Percentiles rank a stretch among this genome's conserved stretches.
Evolutionary conservation across 2,797 vertebrate species (phyloP).

Genomic region (Chromobotia macracanthus): DNA sequence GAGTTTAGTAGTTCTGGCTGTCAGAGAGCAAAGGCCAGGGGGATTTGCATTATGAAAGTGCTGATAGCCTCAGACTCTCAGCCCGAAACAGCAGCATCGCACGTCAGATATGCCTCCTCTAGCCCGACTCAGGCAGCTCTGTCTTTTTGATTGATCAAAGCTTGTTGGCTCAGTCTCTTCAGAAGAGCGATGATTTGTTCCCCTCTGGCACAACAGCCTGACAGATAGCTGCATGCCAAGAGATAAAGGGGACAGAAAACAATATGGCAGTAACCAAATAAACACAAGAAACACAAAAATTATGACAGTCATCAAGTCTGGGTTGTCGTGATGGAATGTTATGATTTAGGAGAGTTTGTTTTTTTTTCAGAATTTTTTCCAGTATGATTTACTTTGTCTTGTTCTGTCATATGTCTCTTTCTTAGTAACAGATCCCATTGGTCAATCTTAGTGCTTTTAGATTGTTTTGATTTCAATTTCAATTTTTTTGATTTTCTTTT

Average conservation of each 20-base stretch:
- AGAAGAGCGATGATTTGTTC: conserved; percentile 55
- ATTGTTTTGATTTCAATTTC: too few species aligned
- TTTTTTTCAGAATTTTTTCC: neutral
- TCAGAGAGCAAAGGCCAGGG: conserved; percentile 60
- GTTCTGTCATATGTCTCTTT: conserved; percentile 5
- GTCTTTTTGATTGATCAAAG: conserved; percentile 42
- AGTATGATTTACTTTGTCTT: neutral
- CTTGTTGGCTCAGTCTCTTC: conserved; percentile 40
- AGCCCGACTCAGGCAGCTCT: conserved; percentile 43
- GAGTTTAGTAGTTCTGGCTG: conserved; percentile 66
- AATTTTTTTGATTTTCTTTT: too few species aligned
- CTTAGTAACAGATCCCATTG: conserved; percentile 15
- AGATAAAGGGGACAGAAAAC: conserved; percentile 26
- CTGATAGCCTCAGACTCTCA: conserved; percentile 69
- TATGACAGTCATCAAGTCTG: conserved; percentile 13
- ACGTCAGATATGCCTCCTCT: conserved; percentile 26
- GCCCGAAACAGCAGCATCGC: conserved; percentile 55
- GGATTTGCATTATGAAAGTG: conserved; percentile 70
- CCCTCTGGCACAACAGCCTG: conserved; percentile 47
- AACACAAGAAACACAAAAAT: conserved; percentile 29
- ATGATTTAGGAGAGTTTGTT: neutral
- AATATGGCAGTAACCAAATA: conserved; percentile 39
- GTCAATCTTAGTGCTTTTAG: neutral
- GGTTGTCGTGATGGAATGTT: conserved; percentile 2
- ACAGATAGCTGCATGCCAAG: conserved; percentile 30